Evolutionary conservation across 2,888 invertebrate genomes (phyloP).

Genomic region (Dolichopus griseipennis): DNA sequence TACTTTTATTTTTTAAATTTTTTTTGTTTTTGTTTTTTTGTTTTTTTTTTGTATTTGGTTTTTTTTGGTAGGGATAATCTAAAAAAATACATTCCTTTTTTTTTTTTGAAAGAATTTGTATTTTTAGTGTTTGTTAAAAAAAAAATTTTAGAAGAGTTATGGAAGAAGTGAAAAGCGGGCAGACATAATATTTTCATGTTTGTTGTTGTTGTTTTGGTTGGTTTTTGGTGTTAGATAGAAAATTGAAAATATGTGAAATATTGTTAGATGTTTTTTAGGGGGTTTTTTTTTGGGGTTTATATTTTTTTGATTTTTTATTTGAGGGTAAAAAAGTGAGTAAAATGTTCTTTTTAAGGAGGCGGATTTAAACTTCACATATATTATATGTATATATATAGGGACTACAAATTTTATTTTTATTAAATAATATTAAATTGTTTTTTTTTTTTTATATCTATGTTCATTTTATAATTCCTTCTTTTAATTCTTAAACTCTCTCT

Average conservation of each 20-base stretch:
- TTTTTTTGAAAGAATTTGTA: background rate
- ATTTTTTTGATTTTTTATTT: background rate
- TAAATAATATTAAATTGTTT: no score
- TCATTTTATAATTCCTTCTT: no score
- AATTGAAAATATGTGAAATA: slow-evolving; percentile 3
- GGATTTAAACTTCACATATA: no score
- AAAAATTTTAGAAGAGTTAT: no score
- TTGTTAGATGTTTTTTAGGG: background rate
- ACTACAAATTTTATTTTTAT: no score
- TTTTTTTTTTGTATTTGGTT: no score
- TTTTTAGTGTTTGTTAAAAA: background rate
- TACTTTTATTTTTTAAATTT: background rate
- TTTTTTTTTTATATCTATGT: no score
- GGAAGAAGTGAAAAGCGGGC: background rate
- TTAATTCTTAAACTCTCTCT: no score
- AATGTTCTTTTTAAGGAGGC: no score
- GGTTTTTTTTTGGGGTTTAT: background rate
- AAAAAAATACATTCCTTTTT: background rate
- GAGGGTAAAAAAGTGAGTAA: no score
- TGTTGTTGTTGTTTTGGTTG: background rate
- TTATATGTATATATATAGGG: no score
- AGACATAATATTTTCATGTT: background rate
- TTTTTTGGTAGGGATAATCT: background rate
- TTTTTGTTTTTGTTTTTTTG: no score
- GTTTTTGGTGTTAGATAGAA: background rate